Evolutionary conservation across 2,113 vertebrate species (phyloP), one percentile per base, ranked within the genome.

Genomic region (Brienomyrus longianalis): DNA sequence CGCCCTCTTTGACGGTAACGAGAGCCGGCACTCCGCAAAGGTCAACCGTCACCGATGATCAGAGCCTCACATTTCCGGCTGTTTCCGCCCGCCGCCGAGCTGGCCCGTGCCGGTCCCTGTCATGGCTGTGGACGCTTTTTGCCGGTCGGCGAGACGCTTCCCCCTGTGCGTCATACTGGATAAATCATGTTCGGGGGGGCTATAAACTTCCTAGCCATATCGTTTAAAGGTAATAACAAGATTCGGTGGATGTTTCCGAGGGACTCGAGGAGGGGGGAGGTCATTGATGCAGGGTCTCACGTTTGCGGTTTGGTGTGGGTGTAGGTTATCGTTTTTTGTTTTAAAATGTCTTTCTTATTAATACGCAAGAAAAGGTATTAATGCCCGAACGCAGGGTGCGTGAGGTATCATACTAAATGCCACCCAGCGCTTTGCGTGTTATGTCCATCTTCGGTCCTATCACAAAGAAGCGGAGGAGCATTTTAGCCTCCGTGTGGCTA

Each of bases 21-120:
- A 88, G 87, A 77, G 70, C 31, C 59, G 39, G 43, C 85, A 88
- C 51, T 90, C 85, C 7, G 51, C 47, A 77, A 88, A 87, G 89
- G 89, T 88, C 89, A 90, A 43, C 66, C 39, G 86, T 66, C 62
- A 43, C 50, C 11, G 10, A 8, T 8, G 80, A 84, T 84, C 80
- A 47, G 17, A 84, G 80, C 43, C 77, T 43, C 59, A 66, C 59
- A 7, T 83, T 56, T 83, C 43, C 39, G 80, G 17, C 39, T 43
- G 80, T 43, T 83, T 83, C 77, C 77, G 5, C 17, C n/a, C 10
- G 62, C n/a, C 62, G 62, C 62, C 8, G 9, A 66, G 10, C 3
- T 13, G 62, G 62, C n/a, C 62, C 11, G 62, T 66, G 9, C 59
- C 59, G 9, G 59, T 66, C 62, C 1, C n/a, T 27, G 62, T 27